A percentile compares a stretch with the other conserved stretches of the same genome.
These are phyloP conservation scores for Chelidonichthys spinosus DNA, from an alignment of 2,797 vertebrate genomes.

Conservation along the genomic window DNA sequence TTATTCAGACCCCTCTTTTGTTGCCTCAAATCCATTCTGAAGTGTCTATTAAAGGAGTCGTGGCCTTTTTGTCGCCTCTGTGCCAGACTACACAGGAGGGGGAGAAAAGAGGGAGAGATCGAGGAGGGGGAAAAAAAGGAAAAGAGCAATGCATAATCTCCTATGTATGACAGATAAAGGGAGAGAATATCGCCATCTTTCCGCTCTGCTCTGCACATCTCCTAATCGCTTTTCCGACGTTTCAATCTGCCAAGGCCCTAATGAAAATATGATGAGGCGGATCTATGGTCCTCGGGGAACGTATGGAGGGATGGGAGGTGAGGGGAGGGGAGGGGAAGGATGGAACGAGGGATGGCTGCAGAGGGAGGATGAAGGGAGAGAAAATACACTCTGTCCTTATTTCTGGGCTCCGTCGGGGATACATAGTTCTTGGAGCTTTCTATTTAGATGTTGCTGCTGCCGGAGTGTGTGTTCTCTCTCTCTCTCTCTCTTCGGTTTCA, in stretches of 20 bases:
- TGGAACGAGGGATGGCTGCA: conserved; percentile 77
- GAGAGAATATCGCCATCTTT: conserved; percentile 74
- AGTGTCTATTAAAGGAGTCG: conserved; percentile 78
- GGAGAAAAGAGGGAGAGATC: conserved; percentile 2
- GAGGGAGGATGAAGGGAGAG: conserved; percentile 82
- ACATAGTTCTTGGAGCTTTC: conserved; percentile 90
- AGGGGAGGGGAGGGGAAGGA: conserved; percentile 66
- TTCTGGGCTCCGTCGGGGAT: conserved; percentile 91
- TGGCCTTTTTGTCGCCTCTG: conserved; percentile 75
- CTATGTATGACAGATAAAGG: conserved; percentile 76
- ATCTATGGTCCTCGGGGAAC: conserved; percentile 79
- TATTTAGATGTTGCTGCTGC: conserved; percentile 88
- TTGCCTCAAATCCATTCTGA: conserved; percentile 71
- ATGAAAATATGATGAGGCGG: conserved; percentile 86
- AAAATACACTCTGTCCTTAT: conserved; percentile 93
- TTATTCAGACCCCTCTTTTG: conserved; percentile 73
- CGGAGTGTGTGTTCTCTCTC: conserved; percentile 57
- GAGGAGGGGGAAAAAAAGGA: conserved; percentile 11
- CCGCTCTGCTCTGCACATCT: conserved; percentile 73
- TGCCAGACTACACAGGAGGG: conserved; percentile 62
- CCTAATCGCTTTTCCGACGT: conserved; percentile 82
- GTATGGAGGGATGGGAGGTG: conserved; percentile 68
- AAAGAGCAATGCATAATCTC: conserved; percentile 76
- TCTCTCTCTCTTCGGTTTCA: conserved; percentile 57
- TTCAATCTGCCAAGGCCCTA: conserved; percentile 85